Conservation (phyloP, 92 coral and sea anemone genomes). For the Zoanthus solanderi region DNA sequence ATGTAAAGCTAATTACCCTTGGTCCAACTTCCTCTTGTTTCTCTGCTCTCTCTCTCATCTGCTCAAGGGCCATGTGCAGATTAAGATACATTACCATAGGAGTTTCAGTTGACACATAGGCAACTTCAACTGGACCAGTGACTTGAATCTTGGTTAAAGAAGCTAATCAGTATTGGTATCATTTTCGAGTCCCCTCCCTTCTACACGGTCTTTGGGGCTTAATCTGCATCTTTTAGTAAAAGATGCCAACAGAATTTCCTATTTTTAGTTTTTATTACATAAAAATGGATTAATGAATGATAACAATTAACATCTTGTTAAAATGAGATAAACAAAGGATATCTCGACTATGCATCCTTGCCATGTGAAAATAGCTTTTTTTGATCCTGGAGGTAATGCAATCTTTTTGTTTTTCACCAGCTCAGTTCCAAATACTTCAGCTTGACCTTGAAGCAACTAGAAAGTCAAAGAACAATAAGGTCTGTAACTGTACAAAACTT, state of each 20-base stretch:
- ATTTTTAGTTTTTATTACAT: no score
- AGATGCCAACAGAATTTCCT: no score
- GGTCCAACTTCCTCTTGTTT: conserved; percentile 88
- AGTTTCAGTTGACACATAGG: conserved; percentile 93
- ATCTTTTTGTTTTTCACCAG: conserved; percentile 88
- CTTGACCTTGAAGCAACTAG: conserved; percentile 85
- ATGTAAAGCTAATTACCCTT: conserved; percentile 61
- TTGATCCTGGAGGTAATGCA: conserved; percentile 88
- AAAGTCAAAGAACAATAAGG: no score
- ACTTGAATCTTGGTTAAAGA: conserved; percentile 72
- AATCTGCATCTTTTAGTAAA: not conserved
- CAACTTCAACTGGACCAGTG: conserved; percentile 89
- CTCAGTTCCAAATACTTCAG: conserved; percentile 98
- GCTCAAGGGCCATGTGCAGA: conserved; percentile 98
- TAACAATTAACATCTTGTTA: not conserved
- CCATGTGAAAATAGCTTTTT: conserved; percentile 96
- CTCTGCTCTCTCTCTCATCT: conserved; percentile 95
- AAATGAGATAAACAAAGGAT: conserved; percentile 70
- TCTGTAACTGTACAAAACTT: no score
- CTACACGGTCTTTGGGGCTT: not conserved
- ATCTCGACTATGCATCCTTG: conserved; percentile 96
- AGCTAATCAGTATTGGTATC: not conserved
- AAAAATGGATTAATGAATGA: no score
- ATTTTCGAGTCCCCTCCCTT: not conserved
- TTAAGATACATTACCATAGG: conserved; percentile 99